Conservation (phyloP, 2,797 vertebrate genomes). For the Orientallactaga sibirica region DNA sequence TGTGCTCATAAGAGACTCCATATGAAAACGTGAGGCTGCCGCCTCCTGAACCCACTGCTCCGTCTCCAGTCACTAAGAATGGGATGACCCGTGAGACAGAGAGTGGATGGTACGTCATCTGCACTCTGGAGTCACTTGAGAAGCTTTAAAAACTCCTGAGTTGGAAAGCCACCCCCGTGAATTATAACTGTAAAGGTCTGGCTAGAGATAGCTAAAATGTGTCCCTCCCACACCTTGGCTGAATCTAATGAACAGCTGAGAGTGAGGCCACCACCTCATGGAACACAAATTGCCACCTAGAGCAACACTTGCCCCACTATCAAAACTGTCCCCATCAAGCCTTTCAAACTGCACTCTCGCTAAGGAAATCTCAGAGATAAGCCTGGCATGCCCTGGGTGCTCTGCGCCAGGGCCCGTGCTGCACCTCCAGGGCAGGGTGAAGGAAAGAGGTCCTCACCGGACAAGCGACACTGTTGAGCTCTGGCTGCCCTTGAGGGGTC, state of each 20-base stretch:
- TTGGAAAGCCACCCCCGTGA: background rate
- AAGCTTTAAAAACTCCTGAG: background rate
- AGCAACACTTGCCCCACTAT: too few relatives aligned
- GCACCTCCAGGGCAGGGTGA: too few relatives aligned
- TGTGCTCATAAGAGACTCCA: background rate
- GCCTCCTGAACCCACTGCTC: background rate
- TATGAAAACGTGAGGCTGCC: background rate
- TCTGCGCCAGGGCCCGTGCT: too few relatives aligned
- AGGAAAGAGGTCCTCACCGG: too few relatives aligned
- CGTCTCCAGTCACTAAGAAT: background rate
- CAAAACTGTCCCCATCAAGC: background rate
- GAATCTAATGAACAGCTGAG: background rate
- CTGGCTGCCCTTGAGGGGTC: too few relatives aligned
- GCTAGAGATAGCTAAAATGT: background rate
- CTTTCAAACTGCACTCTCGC: constrained; percentile 9
- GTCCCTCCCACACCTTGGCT: too few relatives aligned
- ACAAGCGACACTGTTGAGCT: too few relatives aligned
- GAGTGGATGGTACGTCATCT: background rate
- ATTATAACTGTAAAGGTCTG: background rate
- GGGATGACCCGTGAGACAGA: background rate
- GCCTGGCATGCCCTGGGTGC: too few relatives aligned
- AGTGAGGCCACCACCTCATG: background rate
- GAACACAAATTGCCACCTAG: background rate
- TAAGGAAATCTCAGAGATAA: background rate
- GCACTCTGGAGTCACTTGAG: background rate